phyloP scores from a whole-genome alignment of 2,797 vertebrate species.

The Percopsis omiscomaycus region DNA sequence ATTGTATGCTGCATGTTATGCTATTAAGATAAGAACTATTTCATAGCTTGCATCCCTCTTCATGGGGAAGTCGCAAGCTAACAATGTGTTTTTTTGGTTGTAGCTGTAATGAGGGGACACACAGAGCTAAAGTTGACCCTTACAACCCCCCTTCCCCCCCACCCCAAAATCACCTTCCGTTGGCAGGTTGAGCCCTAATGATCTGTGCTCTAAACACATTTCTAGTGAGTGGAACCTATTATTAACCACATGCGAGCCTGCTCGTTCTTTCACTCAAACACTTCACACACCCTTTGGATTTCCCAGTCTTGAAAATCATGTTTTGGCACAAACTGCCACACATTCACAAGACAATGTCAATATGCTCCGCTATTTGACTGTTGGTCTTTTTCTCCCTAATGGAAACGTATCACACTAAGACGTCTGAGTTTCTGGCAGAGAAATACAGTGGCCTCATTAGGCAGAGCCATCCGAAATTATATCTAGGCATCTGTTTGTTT shows the following conservation, averaged over 20 bases:
- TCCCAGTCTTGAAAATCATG: neutral
- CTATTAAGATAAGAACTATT: no score
- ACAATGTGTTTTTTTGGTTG: no score
- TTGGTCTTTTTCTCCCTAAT: conserved; percentile 9
- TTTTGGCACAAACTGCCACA: neutral
- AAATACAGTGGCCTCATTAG: conserved; percentile 42
- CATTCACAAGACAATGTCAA: neutral
- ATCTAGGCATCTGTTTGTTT: conserved; percentile 12
- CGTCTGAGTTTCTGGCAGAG: conserved; percentile 18
- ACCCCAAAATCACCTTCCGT: conserved; percentile 25
- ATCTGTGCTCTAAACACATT: conserved; percentile 22
- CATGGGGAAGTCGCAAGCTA: no score
- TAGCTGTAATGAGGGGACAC: no score
- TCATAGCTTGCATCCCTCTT: no score
- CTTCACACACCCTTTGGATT: conserved; percentile 1
- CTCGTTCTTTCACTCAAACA: neutral
- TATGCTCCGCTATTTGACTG: neutral
- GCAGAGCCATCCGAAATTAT: conserved; percentile 25
- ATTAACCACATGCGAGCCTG: neutral
- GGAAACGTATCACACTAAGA: neutral
- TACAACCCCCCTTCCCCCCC: conserved; percentile 2
- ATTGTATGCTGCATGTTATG: no score
- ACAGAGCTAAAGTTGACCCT: no score
- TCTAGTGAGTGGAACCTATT: conserved; percentile 9
- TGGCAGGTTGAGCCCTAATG: conserved; percentile 39